phyloP scores from a whole-genome alignment of 2,888 invertebrate species.

The Choreutis nemorana region DNA sequence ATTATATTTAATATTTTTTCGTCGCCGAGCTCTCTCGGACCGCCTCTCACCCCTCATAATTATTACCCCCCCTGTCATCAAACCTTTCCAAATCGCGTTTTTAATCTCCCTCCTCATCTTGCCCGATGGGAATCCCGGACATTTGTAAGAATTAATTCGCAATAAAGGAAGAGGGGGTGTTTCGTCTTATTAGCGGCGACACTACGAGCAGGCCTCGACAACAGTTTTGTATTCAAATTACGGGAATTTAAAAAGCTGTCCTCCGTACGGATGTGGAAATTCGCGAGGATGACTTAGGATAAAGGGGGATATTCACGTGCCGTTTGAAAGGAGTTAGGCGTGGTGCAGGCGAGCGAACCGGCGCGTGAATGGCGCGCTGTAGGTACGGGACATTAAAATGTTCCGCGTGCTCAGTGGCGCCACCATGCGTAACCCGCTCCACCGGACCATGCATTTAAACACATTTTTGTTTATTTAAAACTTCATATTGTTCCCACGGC shows the following conservation, averaged over 20 bases:
- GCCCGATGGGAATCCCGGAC: slow-evolving; percentile 22
- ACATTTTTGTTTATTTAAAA: slow-evolving; percentile 39
- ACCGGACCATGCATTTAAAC: slow-evolving; percentile 44
- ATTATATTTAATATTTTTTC: slow-evolving; percentile 44
- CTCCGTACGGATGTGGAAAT: slow-evolving; percentile 15
- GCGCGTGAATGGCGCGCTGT: slow-evolving; percentile 22
- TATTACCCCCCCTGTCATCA: slow-evolving; percentile 38
- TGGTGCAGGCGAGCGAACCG: slow-evolving; percentile 25
- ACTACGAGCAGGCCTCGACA: slow-evolving; percentile 14
- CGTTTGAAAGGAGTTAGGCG: slow-evolving; percentile 39
- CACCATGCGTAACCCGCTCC: slow-evolving; percentile 31
- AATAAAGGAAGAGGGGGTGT: slow-evolving; percentile 25
- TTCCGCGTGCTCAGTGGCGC: slow-evolving; percentile 39
- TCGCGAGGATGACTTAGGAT: slow-evolving; percentile 22
- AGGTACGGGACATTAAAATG: slow-evolving; percentile 42
- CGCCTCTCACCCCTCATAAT: slow-evolving; percentile 40
- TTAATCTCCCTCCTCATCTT: slow-evolving; percentile 26
- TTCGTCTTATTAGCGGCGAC: slow-evolving; percentile 40
- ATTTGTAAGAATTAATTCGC: slow-evolving; percentile 29
- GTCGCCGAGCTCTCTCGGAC: slow-evolving; percentile 31
- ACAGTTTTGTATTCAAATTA: slow-evolving; percentile 3
- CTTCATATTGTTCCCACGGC: too few relatives aligned
- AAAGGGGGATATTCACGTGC: slow-evolving; percentile 27
- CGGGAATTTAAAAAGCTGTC: slow-evolving; percentile 1
- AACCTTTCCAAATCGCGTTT: slow-evolving; percentile 30